phyloP scores from a whole-genome alignment of 2,797 vertebrate genomes.

The Tapera naevia region DNA sequence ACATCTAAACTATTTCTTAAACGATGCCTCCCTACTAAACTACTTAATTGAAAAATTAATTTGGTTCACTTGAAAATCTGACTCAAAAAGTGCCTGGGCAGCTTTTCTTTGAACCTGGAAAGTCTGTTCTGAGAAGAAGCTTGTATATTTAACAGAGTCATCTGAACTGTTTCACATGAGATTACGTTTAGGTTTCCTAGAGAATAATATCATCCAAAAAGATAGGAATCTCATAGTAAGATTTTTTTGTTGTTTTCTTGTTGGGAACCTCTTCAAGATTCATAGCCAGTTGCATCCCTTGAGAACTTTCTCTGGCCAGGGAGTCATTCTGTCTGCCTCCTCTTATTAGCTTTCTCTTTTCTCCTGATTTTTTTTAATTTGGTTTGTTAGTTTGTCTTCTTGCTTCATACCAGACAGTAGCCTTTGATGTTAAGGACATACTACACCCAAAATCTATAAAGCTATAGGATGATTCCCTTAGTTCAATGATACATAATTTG shows the following conservation, averaged over 20 bases:
- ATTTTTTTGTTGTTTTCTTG: not conserved
- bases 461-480: not conserved
- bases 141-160: not conserved
- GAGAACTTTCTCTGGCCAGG: constrained; percentile 23
- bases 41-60: not conserved
- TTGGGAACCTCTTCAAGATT: not conserved
- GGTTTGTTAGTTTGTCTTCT: not conserved
- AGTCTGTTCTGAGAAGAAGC: not conserved
- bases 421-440: constrained; percentile 47
- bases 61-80: not conserved
- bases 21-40: not conserved
- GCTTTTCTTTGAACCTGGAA: not conserved
- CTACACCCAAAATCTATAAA: not conserved
- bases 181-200: not conserved
- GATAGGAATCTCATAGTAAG: not conserved
- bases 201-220: not conserved
- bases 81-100: not conserved
- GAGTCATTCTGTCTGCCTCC: constrained; percentile 37
- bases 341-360: constrained; percentile 49
- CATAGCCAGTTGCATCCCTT: constrained; percentile 2
- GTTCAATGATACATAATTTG: not conserved
- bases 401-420: not conserved
- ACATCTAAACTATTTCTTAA: not conserved
- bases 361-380: constrained; percentile 34
- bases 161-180: not conserved